Percentiles rank a stretch among this genome's conserved stretches.
Evolutionary conservation across 1,140 invertebrate species (phyloP).

Genomic region (Bicyclus anynana): DNA sequence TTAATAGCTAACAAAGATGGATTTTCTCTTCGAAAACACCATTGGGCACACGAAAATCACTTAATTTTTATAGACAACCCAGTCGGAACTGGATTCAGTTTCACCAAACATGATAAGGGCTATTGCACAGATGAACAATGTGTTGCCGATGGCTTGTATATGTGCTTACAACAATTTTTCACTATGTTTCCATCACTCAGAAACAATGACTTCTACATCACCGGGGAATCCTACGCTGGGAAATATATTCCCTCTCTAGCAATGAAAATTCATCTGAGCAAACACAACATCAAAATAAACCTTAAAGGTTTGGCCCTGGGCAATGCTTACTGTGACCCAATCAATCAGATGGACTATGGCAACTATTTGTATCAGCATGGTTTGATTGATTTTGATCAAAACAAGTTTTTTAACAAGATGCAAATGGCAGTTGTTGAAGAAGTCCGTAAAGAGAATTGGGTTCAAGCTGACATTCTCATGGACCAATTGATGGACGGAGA

Average conservation of each 20-base stretch:
- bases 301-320: constrained; percentile 82
- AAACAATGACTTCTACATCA: constrained; percentile 84
- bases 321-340: constrained; percentile 82
- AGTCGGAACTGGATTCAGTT: constrained; percentile 87
- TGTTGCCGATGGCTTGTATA: constrained; percentile 80
- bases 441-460: constrained; percentile 81
- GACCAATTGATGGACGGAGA: constrained; percentile 82
- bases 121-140: constrained; percentile 80
- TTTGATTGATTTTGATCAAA: constrained; percentile 78
- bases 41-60: constrained; percentile 85
- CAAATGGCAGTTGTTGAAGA: constrained; percentile 77
- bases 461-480: constrained; percentile 81
- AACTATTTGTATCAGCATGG: constrained; percentile 82
- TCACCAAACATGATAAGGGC: constrained; percentile 79
- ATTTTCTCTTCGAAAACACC: constrained; percentile 76
- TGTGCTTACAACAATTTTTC: constrained; percentile 83
- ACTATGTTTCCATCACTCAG: constrained; percentile 82
- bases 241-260: constrained; percentile 87
- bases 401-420: constrained; percentile 77
- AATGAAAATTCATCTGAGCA: constrained; percentile 84
- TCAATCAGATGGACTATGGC: constrained; percentile 81
- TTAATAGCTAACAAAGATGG: constrained; percentile 50
- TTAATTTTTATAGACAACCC: constrained; percentile 92
- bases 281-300: constrained; percentile 79
- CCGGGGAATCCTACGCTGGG: constrained; percentile 92